Evolutionary conservation across 2,797 vertebrate genomes (phyloP).

Genomic region (Huso huso): DNA sequence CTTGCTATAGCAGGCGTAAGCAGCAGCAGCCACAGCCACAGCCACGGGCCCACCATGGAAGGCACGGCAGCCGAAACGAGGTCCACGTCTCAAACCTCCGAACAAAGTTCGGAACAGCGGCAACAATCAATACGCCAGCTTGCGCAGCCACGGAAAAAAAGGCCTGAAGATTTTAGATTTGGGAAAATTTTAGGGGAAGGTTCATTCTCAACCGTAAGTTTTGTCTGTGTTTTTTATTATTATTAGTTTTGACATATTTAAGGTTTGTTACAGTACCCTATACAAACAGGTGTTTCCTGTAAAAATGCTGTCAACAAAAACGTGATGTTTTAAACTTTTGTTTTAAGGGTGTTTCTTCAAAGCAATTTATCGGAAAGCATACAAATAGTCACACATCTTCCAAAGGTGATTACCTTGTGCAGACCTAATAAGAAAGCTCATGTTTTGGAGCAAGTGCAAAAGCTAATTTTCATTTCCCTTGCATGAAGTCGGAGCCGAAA

Average conservation of each 20-base stretch:
- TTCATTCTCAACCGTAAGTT: constrained; percentile 91
- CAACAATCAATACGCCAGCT: constrained; percentile 48
- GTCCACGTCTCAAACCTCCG: constrained; percentile 50
- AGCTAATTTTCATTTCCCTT: too few relatives aligned
- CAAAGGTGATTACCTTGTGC: too few relatives aligned
- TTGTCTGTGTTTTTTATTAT: constrained; percentile 32
- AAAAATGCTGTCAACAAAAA: too few relatives aligned
- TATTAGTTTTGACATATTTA: constrained; percentile 21
- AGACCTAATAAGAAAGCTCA: too few relatives aligned
- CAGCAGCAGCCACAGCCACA: constrained; percentile 59
- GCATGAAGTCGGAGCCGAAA: too few relatives aligned
- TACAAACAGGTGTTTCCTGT: too few relatives aligned
- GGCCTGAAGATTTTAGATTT: constrained; percentile 93
- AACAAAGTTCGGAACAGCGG: constrained; percentile 53
- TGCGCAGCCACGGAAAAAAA: constrained; percentile 87
- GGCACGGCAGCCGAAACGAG: constrained; percentile 61
- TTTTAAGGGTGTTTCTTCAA: too few relatives aligned
- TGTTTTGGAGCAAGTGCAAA: too few relatives aligned
- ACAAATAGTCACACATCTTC: too few relatives aligned
- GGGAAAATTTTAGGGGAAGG: constrained; percentile 97
- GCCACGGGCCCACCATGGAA: constrained; percentile 80
- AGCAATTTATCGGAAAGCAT: too few relatives aligned
- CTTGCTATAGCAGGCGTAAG: constrained; percentile 74
- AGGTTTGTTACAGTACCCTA: too few relatives aligned
- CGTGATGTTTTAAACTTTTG: too few relatives aligned